Percentiles rank a stretch among this genome's conserved stretches.
Conservation (phyloP, 2,888 invertebrate genomes). For the Clitarchus hookeri region DNA sequence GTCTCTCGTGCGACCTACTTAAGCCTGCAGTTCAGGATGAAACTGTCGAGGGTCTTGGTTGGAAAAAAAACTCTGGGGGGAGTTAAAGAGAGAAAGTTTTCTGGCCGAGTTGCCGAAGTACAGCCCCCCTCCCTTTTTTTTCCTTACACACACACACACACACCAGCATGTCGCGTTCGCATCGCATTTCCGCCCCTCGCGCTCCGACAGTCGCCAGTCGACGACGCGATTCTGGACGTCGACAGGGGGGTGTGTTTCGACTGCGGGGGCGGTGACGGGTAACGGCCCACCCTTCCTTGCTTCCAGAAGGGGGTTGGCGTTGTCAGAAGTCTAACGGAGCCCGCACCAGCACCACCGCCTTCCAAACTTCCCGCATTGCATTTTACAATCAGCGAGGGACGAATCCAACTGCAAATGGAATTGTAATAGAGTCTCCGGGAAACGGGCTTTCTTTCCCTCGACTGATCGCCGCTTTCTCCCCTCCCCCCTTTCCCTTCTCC, state of each 20-base stretch:
- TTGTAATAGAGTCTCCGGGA: constrained; percentile 4
- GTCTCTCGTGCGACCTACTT: too few relatives aligned
- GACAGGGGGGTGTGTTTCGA: neutral
- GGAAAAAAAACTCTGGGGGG: too few relatives aligned
- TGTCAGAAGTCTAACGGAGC: neutral
- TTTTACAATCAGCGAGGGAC: constrained; percentile 5
- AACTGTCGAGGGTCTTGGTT: too few relatives aligned
- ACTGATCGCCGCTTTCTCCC: constrained; percentile 15
- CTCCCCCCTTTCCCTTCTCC: neutral
- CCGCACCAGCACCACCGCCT: neutral
- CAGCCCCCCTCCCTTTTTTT: too few relatives aligned
- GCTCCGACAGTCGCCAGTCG: neutral
- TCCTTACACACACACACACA: too few relatives aligned
- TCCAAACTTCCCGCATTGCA: neutral
- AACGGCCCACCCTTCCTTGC: neutral
- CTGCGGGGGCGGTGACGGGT: neutral
- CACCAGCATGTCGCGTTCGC: neutral
- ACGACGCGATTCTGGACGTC: neutral
- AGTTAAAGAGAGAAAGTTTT: too few relatives aligned
- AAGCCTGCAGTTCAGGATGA: too few relatives aligned
- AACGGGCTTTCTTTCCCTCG: constrained; percentile 6
- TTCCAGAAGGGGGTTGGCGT: neutral
- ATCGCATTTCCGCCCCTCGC: neutral
- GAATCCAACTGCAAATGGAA: constrained; percentile 9
- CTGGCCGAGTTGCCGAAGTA: too few relatives aligned